These are phyloP conservation scores for Psylliodes chrysocephalus DNA, from an alignment of 2,888 invertebrate genomes.

Conservation along the genomic window DNA sequence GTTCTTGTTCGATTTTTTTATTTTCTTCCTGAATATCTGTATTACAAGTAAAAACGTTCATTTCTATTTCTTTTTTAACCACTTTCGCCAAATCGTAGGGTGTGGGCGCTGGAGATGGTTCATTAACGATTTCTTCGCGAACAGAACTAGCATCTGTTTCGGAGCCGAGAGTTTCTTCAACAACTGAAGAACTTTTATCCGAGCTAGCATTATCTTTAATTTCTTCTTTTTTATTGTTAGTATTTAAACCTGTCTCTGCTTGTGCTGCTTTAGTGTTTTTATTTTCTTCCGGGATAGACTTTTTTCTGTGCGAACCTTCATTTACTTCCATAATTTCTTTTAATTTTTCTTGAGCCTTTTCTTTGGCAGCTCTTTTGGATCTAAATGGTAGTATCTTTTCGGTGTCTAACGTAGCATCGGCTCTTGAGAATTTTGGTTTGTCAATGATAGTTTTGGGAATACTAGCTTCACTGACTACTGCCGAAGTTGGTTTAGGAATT, in stretches of 20 bases:
- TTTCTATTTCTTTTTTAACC: constrained; percentile 45
- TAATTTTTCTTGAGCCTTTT: constrained; percentile 50
- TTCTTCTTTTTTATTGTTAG: background rate
- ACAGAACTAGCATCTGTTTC: too few relatives aligned
- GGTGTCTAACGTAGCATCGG: constrained; percentile 6
- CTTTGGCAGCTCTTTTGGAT: constrained; percentile 51
- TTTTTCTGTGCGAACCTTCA: constrained; percentile 29
- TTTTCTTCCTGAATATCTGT: constrained; percentile 63
- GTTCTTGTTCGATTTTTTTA: constrained; percentile 64
- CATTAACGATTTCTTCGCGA: too few relatives aligned
- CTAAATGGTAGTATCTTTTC: constrained; percentile 45
- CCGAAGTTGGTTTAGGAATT: background rate
- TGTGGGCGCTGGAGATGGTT: too few relatives aligned
- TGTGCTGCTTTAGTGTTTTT: background rate
- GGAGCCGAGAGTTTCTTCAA: too few relatives aligned
- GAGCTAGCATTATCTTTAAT: background rate
- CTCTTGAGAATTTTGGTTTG: background rate
- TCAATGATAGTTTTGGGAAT: background rate
- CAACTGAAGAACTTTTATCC: background rate
- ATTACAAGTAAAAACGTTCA: constrained; percentile 56
- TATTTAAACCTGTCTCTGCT: background rate
- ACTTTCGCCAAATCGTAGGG: too few relatives aligned
- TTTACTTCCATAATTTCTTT: constrained; percentile 46
- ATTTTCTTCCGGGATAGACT: background rate
- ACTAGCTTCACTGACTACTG: background rate